Evolutionary conservation across 2,797 vertebrate species (phyloP), one percentile per base, ranked within the genome.

Genomic region (Ataeniobius toweri): DNA sequence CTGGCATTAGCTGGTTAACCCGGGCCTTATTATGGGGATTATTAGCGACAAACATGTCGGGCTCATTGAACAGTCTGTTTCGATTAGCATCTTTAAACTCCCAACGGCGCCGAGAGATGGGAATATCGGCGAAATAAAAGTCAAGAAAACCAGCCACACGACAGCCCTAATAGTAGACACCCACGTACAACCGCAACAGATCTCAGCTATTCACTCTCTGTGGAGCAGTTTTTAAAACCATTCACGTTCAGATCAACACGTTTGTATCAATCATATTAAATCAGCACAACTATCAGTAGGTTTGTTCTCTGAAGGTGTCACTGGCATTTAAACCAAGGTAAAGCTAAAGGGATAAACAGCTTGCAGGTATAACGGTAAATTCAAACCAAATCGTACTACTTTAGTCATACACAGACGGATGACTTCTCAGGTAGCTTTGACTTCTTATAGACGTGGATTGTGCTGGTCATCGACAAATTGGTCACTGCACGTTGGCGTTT

Each of bases 1-100:
- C 48, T 85, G 90, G 84, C 86, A 80, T 85, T 85, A 80, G 81
- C 86, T 12, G 78, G 75, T 85, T 89, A 88, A 74, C 77, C 74
- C 13, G 20, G 48, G 53, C 81, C 76, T 69, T 58, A 76, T 36
- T 36, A 84, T 75, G 39, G 0, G 70, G 56, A 26, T 79, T 71
- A 63, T 69, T 48, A 36, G 9, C 13, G 18, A 46, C 44, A 20
- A 39, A 12, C 24, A 56, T 1, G 31, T 31, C 13, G 1, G 26
- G 10, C 31, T 51, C 7, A 8, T 51, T 63, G 16, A 36, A 41
- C 41, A 77, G 0, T 10, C 0, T 24, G 65, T 6, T 14, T 67
- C 24, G 10, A 48, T 26, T 69, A 16, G 44, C 16, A 26, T 18
- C 41, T 46, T 48, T 69, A 26, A 69, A 69, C 22, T 46, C 63